phyloP scores from a whole-genome alignment of 1,140 invertebrate genomes.

The Spodoptera frugiperda region DNA sequence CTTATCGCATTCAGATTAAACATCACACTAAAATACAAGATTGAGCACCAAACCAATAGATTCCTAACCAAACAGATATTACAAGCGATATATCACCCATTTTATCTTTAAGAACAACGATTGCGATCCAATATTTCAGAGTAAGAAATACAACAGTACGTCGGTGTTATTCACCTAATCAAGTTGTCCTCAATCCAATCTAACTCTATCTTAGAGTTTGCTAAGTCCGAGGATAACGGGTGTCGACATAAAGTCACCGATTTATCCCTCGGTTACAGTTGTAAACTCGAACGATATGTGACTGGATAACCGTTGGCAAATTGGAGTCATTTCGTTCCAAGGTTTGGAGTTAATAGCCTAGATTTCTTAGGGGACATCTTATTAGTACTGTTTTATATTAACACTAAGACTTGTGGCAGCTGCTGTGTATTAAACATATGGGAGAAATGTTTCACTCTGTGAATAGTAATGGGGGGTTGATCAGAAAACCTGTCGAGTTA shows the following conservation, averaged over 20 bases:
- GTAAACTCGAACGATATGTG: slow-evolving; percentile 31
- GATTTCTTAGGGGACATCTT: slow-evolving; percentile 23
- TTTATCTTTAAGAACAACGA: neutral
- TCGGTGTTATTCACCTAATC: slow-evolving; percentile 29
- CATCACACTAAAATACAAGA: neutral
- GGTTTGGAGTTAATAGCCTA: slow-evolving; percentile 6
- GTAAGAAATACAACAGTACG: slow-evolving; percentile 17
- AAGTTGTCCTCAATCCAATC: slow-evolving; percentile 45
- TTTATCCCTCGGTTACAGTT: slow-evolving; percentile 25
- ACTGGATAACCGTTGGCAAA: slow-evolving; percentile 40
- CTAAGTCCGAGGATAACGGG: slow-evolving; percentile 36
- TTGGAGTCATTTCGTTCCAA: slow-evolving; percentile 32
- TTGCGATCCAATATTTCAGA: slow-evolving; percentile 13
- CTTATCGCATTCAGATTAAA: neutral
- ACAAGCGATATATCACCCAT: slow-evolving; percentile 9
- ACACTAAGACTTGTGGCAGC: neutral
- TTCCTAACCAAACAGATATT: neutral
- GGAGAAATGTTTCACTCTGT: neutral
- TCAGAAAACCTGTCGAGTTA: no score
- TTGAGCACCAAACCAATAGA: neutral
- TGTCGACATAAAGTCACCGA: slow-evolving; percentile 39
- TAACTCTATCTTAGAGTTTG: slow-evolving; percentile 29
- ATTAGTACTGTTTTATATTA: slow-evolving; percentile 21
- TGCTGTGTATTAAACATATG: neutral
- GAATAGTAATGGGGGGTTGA: neutral